Evolutionary conservation across 2,888 invertebrate species (phyloP), one percentile per base, ranked within the genome.

Genomic region (Lampropteryx suffumata): DNA sequence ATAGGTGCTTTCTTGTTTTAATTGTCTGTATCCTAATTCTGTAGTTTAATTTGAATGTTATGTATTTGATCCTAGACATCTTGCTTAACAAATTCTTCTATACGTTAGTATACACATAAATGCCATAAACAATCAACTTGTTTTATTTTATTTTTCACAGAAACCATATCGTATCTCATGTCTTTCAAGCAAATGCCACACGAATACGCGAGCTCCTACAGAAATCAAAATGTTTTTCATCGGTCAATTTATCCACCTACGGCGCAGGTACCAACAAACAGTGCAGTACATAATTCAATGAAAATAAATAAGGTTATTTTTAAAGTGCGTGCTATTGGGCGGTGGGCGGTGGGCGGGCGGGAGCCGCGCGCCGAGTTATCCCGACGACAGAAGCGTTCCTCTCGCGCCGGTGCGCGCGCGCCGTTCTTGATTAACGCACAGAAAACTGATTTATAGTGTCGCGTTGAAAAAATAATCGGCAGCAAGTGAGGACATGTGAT

Each of bases 361-460:
- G 67, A 74, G 75, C 77, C 73, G 24, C 63, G 46, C 65, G 74
- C 55, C 71, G 73, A 60, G 95, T 95, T 88, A 94, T 95, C 64
- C 95, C 95, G 59, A 96, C 96, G 69, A 96, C 96, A 59, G 95
- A 95, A 59, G 95, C 94, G 84, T 64, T 89, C 82, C 65, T 67
- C 83, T 90, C 86, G 86, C 89, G 88, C 88, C 80, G 75, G 73
- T 74, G 83, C 83, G 79, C 84, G 83, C 82, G 79, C 82, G 72
- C 69, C 56, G 65, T 57, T 73, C 69, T 71, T 79, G 84, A 85
- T 86, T 83, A 84, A 83, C 82, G 76, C 69, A 73, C 73, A 80
- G 79, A 77, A 84, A 84, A 87, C 84, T 87, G 88, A 89, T 90
- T 90, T 89, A 90, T 89, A 69, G 84, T 74, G 86, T 82, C 86